A percentile compares a stretch with the other conserved stretches of the same genome.
Conservation (phyloP, 2,888 invertebrate species). For the Nomada hirtipes region DNA sequence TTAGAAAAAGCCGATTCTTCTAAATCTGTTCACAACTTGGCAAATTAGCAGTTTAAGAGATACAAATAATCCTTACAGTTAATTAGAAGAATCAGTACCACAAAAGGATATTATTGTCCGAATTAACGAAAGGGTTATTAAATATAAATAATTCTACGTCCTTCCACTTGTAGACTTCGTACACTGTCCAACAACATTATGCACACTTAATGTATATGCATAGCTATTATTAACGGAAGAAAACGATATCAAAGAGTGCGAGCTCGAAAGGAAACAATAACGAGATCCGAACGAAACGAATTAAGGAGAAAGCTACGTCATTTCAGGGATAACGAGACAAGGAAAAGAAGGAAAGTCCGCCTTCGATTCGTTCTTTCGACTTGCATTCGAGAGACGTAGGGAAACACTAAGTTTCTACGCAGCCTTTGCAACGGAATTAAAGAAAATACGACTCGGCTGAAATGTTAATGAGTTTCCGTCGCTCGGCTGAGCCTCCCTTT, state of each 20-base stretch:
- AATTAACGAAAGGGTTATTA: not conserved
- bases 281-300: conserved; percentile 29
- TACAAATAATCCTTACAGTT: too few species aligned
- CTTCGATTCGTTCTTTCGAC: conserved; percentile 19
- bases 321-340: not conserved
- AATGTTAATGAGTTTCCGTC: conserved; percentile 45
- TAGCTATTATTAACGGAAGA: too few species aligned
- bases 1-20: too few species aligned
- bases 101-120: too few species aligned
- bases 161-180: too few species aligned
- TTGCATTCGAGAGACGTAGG: conserved; percentile 33
- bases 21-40: too few species aligned
- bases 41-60: too few species aligned
- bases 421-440: conserved; percentile 40
- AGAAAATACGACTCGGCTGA: conserved; percentile 42
- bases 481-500: conserved; percentile 23
- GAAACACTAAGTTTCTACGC: conserved; percentile 39
- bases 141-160: not conserved
- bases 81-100: too few species aligned
- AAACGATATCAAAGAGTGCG: not conserved
- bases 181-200: too few species aligned
- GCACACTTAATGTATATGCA: too few species aligned
- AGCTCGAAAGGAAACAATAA: conserved; percentile 25
- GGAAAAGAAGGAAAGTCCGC: not conserved
- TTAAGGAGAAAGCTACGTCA: conserved; percentile 26